Percentiles rank a stretch among this genome's conserved stretches.
Conservation (phyloP, 2,888 invertebrate species). For the Cephus pygmeus region DNA sequence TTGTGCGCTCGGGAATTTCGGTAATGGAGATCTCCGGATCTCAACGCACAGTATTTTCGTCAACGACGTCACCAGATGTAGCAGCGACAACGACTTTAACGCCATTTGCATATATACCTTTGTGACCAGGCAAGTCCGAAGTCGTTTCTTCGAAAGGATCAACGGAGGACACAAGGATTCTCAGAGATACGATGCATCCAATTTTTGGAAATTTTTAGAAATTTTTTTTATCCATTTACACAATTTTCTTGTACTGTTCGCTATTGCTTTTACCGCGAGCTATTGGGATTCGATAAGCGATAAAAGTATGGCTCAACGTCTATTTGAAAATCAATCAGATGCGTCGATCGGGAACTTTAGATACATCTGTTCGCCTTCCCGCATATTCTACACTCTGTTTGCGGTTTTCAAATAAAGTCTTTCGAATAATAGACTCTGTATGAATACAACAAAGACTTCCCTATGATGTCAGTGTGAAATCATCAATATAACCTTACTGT, state of each 20-base stretch:
- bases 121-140: not conserved
- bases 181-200: not conserved
- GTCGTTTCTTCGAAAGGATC: not conserved
- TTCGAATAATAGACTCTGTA: constrained; percentile 16
- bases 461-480: not conserved
- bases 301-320: not conserved
- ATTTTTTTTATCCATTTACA: not conserved
- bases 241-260: no score
- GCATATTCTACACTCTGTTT: constrained; percentile 15
- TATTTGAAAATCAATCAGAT: not conserved
- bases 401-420: constrained; percentile 12
- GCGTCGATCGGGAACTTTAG: not conserved
- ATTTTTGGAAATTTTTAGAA: not conserved
- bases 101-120: not conserved
- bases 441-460: constrained; percentile 7
- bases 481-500: not conserved
- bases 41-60: constrained; percentile 20
- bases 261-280: no score
- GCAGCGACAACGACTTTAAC: not conserved
- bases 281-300: not conserved
- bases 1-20: constrained; percentile 34
- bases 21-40: constrained; percentile 32
- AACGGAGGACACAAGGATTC: not conserved
- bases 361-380: constrained; percentile 15
- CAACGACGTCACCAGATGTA: not conserved